Conservation (phyloP, 2,888 invertebrate genomes). For the Zeuzera pyrina region DNA sequence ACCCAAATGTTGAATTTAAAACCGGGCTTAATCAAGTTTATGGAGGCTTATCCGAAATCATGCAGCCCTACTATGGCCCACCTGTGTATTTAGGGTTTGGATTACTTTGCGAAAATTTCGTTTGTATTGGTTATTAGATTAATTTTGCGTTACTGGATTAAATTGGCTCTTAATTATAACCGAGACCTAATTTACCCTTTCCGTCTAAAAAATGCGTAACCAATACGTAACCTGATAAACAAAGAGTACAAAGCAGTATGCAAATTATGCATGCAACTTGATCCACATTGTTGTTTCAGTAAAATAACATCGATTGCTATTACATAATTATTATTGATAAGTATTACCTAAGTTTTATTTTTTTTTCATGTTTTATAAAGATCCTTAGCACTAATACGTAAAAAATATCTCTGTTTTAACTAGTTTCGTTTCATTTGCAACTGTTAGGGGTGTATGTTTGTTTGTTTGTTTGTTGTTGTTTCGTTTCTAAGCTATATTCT, state of each 20-base stretch:
- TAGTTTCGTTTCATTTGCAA: neutral
- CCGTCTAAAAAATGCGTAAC: too few relatives aligned
- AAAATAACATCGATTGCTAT: too few relatives aligned
- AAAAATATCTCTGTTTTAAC: neutral
- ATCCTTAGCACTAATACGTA: too few relatives aligned
- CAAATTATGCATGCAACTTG: too few relatives aligned
- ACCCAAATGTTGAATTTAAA: constrained; percentile 67
- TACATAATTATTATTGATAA: too few relatives aligned
- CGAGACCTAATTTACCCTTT: too few relatives aligned
- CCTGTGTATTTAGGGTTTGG: constrained; percentile 63
- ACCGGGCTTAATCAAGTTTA: constrained; percentile 64
- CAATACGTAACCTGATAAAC: too few relatives aligned
- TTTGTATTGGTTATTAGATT: constrained; percentile 53
- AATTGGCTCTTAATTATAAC: constrained; percentile 12
- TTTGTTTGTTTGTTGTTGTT: constrained; percentile 28
- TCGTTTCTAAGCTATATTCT: constrained; percentile 23
- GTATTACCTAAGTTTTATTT: too few relatives aligned
- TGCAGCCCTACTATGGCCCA: constrained; percentile 33
- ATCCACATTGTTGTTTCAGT: too few relatives aligned
- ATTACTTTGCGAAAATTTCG: constrained; percentile 60
- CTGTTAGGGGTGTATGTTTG: constrained; percentile 13
- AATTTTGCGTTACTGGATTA: constrained; percentile 31
- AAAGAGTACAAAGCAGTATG: too few relatives aligned
- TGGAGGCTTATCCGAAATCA: constrained; percentile 42
- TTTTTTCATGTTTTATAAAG: too few relatives aligned